Conservation (phyloP, 2,797 vertebrate species). For the Macropodus opercularis region DNA sequence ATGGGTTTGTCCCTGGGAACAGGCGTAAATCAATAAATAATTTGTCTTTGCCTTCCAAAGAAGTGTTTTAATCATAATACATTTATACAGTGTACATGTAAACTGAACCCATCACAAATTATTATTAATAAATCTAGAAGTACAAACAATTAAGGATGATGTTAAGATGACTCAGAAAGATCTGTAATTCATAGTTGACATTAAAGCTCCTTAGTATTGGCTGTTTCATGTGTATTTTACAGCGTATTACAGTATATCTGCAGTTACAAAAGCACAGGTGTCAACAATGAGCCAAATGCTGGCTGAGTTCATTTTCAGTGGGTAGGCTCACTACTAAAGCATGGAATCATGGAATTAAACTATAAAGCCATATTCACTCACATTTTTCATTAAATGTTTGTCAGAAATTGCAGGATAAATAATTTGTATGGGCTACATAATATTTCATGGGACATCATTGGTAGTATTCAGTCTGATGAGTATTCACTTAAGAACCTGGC, state of each 20-base stretch:
- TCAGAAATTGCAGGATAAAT: slow-evolving; percentile 7
- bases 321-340: too few species aligned
- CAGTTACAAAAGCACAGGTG: not conserved
- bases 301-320: too few species aligned
- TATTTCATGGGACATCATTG: not conserved
- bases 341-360: not conserved
- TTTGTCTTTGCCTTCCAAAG: slow-evolving; percentile 13
- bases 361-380: too few species aligned
- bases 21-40: slow-evolving; percentile 23
- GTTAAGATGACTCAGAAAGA: not conserved
- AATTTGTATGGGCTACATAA: not conserved
- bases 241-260: not conserved
- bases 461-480: not conserved
- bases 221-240: not conserved
- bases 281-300: not conserved
- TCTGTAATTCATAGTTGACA: slow-evolving; percentile 12
- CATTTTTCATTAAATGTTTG: not conserved
- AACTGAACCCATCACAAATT: slow-evolving; percentile 6
- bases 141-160: slow-evolving; percentile 4
- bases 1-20: slow-evolving; percentile 21
- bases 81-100: not conserved
- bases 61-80: slow-evolving; percentile 7
- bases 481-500: slow-evolving; percentile 3
- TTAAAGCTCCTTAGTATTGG: not conserved
- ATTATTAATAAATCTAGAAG: not conserved